Percentiles rank a stretch among this genome's conserved stretches.
phyloP scores from a whole-genome alignment of 2,888 invertebrate species.

The Sympetrum striolatum region DNA sequence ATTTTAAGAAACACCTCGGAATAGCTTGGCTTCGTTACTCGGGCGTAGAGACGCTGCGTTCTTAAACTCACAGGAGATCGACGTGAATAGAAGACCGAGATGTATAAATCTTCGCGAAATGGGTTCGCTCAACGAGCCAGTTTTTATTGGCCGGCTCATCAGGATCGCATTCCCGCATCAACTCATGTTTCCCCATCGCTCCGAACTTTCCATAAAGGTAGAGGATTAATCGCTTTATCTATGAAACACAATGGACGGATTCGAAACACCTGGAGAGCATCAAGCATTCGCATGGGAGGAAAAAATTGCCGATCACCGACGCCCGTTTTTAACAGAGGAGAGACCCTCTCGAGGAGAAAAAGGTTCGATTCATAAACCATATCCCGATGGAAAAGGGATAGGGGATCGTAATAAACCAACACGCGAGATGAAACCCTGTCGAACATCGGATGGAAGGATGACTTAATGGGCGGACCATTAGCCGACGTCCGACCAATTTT shows the following conservation, averaged over 20 bases:
- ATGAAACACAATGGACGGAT: background rate
- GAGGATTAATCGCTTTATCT: background rate
- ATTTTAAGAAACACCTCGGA: no score
- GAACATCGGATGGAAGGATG: slow-evolving; percentile 5
- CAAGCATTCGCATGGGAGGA: background rate
- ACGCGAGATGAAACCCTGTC: slow-evolving; percentile 11
- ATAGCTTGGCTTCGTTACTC: no score
- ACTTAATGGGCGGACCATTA: slow-evolving; percentile 32
- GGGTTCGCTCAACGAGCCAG: background rate
- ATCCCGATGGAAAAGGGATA: background rate
- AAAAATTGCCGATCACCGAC: background rate
- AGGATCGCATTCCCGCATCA: background rate
- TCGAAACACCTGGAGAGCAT: background rate
- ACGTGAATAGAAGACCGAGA: no score
- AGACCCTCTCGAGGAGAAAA: background rate
- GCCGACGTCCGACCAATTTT: slow-evolving; percentile 10
- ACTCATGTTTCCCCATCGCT: background rate
- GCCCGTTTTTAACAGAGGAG: background rate
- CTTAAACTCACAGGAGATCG: no score
- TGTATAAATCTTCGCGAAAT: background rate
- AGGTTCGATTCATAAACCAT: slow-evolving; percentile 8
- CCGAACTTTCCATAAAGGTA: background rate
- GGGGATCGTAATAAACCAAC: slow-evolving; percentile 5
- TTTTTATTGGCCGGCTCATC: background rate
- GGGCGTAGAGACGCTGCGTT: no score